Evolutionary conservation across 1,140 invertebrate species (phyloP).

Genomic region (Aphidius ervi): DNA sequence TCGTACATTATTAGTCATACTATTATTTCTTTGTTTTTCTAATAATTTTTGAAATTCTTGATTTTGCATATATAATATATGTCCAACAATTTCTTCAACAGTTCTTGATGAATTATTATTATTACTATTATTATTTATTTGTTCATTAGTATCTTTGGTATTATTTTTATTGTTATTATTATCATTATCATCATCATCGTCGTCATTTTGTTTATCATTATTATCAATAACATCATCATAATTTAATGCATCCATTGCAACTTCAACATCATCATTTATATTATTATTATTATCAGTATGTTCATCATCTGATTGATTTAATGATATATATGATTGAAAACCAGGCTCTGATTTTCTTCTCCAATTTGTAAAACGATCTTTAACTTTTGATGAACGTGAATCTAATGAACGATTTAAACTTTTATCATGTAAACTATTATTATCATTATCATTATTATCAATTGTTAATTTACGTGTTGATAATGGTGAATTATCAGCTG

Average conservation of each 20-base stretch:
- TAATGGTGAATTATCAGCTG: conserved; percentile 30
- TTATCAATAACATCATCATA: background rate
- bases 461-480: conserved; percentile 31
- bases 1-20: conserved; percentile 53
- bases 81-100: conserved; percentile 75
- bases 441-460: conserved; percentile 28
- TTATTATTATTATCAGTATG: conserved; percentile 20
- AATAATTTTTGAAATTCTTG: conserved; percentile 76
- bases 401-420: conserved; percentile 44
- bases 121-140: conserved; percentile 1
- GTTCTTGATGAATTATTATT: conserved; percentile 40
- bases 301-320: conserved; percentile 46
- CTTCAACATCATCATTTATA: conserved; percentile 10
- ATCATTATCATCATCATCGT: background rate
- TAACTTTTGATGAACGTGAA: conserved; percentile 45
- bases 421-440: conserved; percentile 37
- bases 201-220: conserved; percentile 3
- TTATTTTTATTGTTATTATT: background rate
- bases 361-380: conserved; percentile 58
- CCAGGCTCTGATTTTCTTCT: conserved; percentile 70
- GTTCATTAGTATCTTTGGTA: background rate
- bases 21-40: conserved; percentile 63
- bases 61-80: conserved; percentile 73
- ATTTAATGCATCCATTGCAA: conserved; percentile 5
- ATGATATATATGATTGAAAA: conserved; percentile 48